Evolutionary conservation across 2,113 vertebrate species (phyloP).

Genomic region (Myocastor coypus): DNA sequence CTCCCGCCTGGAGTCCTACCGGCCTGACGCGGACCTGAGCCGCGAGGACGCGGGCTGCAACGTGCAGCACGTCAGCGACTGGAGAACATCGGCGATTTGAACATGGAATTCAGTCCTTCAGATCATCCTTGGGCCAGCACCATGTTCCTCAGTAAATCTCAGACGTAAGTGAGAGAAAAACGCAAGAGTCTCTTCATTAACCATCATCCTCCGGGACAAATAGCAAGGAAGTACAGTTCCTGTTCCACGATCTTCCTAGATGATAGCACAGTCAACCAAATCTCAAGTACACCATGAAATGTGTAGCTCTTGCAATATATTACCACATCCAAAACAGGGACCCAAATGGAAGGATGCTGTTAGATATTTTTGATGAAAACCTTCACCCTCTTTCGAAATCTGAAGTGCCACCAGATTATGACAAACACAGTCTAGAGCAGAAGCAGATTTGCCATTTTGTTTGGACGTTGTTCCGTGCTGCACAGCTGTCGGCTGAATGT

Average conservation of each 20-base stretch:
- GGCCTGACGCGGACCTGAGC: constrained; percentile 94
- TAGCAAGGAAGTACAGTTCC: constrained; percentile 97
- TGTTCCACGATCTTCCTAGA: constrained; percentile 99
- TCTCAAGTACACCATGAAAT: constrained; percentile 99
- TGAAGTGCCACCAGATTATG: constrained; percentile 97
- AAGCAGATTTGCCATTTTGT: constrained; percentile 99
- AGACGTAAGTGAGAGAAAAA: no score
- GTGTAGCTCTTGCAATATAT: no score
- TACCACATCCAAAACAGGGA: no score
- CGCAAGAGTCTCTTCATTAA: no score
- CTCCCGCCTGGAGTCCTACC: constrained; percentile 95
- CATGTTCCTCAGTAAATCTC: no score
- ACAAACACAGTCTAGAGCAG: constrained; percentile 98
- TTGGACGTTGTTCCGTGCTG: constrained; percentile 97
- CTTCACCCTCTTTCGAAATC: constrained; percentile 98
- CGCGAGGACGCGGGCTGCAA: constrained; percentile 98
- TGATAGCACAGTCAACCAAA: constrained; percentile 99
- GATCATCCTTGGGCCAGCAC: no score
- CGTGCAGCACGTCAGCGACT: constrained; percentile 98
- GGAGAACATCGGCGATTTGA: constrained; percentile 96
- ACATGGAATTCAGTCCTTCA: no score
- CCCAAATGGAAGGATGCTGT: constrained; percentile 94
- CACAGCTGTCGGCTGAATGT: constrained; percentile 99
- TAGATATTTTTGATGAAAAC: constrained; percentile 99
- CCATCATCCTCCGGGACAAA: constrained; percentile 93